Base-by-base conservation (phyloP, 2,113 vertebrate species). In the Coregonus clupeaformis region DNA sequence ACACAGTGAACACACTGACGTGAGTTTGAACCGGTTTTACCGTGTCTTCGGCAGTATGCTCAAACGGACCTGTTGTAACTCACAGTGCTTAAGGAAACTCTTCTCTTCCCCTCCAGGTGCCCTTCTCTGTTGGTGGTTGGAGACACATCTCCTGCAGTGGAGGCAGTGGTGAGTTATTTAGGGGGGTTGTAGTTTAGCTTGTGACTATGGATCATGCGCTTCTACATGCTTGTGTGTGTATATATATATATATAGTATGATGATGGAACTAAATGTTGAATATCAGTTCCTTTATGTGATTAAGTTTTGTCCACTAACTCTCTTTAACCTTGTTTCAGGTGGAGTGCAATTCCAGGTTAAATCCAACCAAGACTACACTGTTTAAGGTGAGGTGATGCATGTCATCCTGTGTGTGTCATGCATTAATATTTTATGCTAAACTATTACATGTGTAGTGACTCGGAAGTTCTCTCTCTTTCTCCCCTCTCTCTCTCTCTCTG, bases 261-360 rank as follows among this genome's bases (percentile, higher is more conserved):
- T 22, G 16, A 5, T 60, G 49, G 16, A 52, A 14, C 16, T 52
- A 16, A 52, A 52, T 52, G 16, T 52, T 52, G 49, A 52, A 60
- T 24, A 16, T 22, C 57, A 60, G n/a, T 60, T n/a, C 9, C 49
- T n/a, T 60, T 60, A 22, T 22, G 57, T 3, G n/a, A 60, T 6
- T 24, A 4, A 14, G 4, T 22, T 45, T 11, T 63, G 9, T 45
- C 62, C 47, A 9, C 6, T 14, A 25, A 22, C 47, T 30, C 14
- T 67, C 24, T 74, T 12, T 73, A 55, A 20, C 18, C 16, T 62
- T 79, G 62, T 86, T 94, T 81, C 77, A 99, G 97, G 97, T 99
- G 86, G 97, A 99, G 92, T 99, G 97, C 85, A 99, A 99, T 89
- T 96, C 97, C 80, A 96, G 97, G 85, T 94, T 98, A 91, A 97